Base-by-base conservation (phyloP, 1,140 invertebrate genomes). In the Euura saliciscinereae region DNA sequence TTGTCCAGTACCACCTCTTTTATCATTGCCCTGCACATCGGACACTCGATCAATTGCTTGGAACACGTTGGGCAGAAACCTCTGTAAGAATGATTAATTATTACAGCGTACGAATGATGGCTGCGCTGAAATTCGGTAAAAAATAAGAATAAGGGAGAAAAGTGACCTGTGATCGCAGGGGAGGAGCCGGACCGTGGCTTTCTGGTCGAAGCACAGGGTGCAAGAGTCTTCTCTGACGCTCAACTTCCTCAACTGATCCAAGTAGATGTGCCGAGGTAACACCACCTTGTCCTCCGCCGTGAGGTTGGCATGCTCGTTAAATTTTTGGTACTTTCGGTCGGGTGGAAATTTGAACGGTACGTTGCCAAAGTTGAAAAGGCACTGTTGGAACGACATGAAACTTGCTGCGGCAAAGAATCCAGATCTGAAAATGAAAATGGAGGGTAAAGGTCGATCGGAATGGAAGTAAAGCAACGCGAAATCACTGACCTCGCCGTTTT, bases 371-470 rank as follows among this genome's bases (percentile, higher is more conserved):
- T 98, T 98, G 85, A 98, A 98, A 66, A 92, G 89, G 88, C 96
- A 97, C 81, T 98, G 96, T 82, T 98, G 96, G 87, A 97, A 98
- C 71, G 96, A 96, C 96, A 98, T 98, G 82, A 98, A 97, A 87
- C 95, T 97, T 2, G 96, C 96, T 11, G 96, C 96, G 66, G 97
- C 96, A 88, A 97, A 98, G 87, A 97, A 97, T 71, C 95, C 96
- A 78, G 90, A 89, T 77, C 95, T 96, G 81, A 65, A 89, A 79
- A 76, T 80, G 78, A 70, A 69, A 3, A 44, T 44, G 43, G 28
- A 28, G 28, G 28, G 1, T 28, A 46, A 44, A 28, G 28, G 28
- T 28, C 28, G 28, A 28, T 28, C 28, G 28, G 28, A 28, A 28
- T 28, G 28, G 28, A 28, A 28, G 28, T 28, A 28, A 28, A 28